These are phyloP conservation scores for Stigmatopora argus DNA, from an alignment of 2,113 vertebrate genomes.

Conservation along the genomic window DNA sequence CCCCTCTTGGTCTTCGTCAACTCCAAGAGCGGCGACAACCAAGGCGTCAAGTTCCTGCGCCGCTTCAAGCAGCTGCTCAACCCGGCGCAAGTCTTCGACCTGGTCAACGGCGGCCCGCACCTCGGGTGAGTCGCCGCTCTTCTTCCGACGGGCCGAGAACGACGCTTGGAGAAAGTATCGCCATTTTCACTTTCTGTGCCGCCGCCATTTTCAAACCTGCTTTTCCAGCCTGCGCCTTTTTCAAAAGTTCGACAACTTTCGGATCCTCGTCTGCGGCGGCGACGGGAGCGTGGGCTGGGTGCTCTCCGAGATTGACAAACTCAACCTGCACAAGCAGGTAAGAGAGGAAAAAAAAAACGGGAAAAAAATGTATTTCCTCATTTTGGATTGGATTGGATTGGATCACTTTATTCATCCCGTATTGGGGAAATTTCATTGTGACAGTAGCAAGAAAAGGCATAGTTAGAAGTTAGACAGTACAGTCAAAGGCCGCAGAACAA, in stretches of 20 bases:
- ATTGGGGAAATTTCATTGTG: no score
- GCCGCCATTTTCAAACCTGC: slow-evolving; percentile 24
- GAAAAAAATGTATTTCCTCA: no score
- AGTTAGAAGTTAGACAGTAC: no score
- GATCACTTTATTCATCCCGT: no score
- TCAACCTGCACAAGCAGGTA: slow-evolving; percentile 94
- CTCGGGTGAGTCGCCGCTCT: slow-evolving; percentile 78
- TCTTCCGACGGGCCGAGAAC: no score
- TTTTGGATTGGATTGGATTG: no score
- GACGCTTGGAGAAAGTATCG: no score
- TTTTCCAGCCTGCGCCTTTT: slow-evolving; percentile 86
- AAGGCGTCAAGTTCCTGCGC: slow-evolving; percentile 97
- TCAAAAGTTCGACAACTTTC: slow-evolving; percentile 98
- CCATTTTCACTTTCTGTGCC: no score
- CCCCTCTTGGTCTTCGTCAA: slow-evolving; percentile 98
- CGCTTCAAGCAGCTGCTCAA: slow-evolving; percentile 98
- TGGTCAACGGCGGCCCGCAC: slow-evolving; percentile 96
- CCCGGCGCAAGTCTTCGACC: slow-evolving; percentile 97
- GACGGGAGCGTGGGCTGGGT: slow-evolving; percentile 98
- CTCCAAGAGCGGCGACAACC: slow-evolving; percentile 98
- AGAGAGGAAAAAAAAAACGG: no score
- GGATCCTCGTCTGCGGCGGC: slow-evolving; percentile 95
- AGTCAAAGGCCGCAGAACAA: no score
- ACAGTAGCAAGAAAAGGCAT: no score
- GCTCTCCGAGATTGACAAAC: slow-evolving; percentile 95